These are phyloP conservation scores for Thalassaphorura encarpata DNA, from an alignment of 1,140 invertebrate genomes.

Conservation along the genomic window DNA sequence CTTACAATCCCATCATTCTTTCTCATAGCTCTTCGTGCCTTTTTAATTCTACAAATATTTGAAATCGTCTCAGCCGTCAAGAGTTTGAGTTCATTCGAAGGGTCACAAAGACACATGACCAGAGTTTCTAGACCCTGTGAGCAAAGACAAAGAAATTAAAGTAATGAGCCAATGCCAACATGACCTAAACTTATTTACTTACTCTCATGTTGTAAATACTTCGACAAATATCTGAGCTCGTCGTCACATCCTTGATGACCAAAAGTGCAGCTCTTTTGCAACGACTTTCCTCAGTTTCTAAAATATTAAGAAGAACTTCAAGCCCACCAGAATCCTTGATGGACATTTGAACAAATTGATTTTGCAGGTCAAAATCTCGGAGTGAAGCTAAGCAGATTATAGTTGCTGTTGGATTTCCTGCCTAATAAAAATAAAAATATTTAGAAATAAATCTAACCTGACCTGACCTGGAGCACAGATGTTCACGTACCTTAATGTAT, in stretches of 20 bases:
- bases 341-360: constrained; percentile 63
- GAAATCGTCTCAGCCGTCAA: constrained; percentile 79
- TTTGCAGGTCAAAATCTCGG: constrained; percentile 73
- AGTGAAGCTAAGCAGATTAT: constrained; percentile 78
- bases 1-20: constrained; percentile 38
- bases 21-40: constrained; percentile 75
- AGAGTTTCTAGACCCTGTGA: constrained; percentile 28
- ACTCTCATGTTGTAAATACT: constrained; percentile 30
- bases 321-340: constrained; percentile 75
- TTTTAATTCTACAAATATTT: constrained; percentile 70
- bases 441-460: neutral
- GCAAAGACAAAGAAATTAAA: neutral
- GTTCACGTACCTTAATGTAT: constrained; percentile 61
- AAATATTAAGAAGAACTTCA: constrained; percentile 80
- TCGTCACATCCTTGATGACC: constrained; percentile 20
- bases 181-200: neutral
- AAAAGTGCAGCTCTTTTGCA: constrained; percentile 26
- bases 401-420: constrained; percentile 88
- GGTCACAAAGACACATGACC: constrained; percentile 49
- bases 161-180: neutral
- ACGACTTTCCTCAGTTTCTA: constrained; percentile 65
- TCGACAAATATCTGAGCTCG: constrained; percentile 15
- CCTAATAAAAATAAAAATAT: constrained; percentile 35
- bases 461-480: neutral
- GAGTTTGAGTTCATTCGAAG: constrained; percentile 69